Conservation (phyloP, 35 echinoderm and acorn worm species). For the Lytechinus pictus region DNA sequence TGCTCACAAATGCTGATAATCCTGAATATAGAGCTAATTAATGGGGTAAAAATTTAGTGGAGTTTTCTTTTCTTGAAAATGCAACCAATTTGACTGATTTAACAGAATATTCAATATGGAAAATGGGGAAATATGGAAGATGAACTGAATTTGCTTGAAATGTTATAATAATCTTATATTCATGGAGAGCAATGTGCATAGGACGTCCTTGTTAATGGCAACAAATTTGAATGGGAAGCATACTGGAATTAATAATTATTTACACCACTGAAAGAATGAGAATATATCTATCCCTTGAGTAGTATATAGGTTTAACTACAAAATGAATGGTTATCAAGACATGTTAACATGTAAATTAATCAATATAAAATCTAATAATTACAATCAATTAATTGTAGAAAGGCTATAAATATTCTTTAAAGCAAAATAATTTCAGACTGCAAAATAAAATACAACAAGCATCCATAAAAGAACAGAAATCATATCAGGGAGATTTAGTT, state of each 20-base stretch:
- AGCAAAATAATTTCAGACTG: conserved; percentile 54
- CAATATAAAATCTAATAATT: background rate
- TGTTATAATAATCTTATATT: background rate
- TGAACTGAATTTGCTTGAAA: background rate
- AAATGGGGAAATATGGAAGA: background rate
- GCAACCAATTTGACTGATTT: background rate
- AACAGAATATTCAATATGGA: background rate
- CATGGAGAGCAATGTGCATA: background rate
- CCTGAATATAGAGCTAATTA: background rate
- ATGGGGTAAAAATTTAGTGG: background rate
- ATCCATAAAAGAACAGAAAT: background rate
- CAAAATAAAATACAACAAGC: background rate
- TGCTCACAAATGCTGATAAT: background rate
- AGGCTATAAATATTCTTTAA: conserved; percentile 20
- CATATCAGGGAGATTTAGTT: background rate
- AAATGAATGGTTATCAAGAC: background rate
- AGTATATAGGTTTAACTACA: background rate
- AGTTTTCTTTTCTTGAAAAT: background rate
- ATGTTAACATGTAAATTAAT: background rate
- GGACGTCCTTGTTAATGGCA: background rate
- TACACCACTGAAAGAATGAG: background rate
- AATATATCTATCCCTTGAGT: background rate
- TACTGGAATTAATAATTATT: background rate
- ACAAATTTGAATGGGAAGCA: background rate
- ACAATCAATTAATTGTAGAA: background rate